These are phyloP conservation scores for Narcine bancroftii DNA, from an alignment of 2,113 vertebrate species.

Conservation along the genomic window DNA sequence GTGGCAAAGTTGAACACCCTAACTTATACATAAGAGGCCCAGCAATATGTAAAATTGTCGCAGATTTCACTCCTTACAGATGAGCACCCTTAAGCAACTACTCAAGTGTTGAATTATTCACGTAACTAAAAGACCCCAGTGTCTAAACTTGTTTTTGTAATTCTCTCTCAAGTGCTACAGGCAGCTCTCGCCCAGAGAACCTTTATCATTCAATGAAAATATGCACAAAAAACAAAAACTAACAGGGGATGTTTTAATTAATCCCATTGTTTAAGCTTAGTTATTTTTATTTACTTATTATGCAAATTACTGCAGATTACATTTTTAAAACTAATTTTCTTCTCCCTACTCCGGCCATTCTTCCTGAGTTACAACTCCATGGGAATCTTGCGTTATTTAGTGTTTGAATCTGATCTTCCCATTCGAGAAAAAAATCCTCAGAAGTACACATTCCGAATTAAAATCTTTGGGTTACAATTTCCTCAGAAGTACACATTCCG, in stretches of 20 bases:
- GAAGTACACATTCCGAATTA: not conserved
- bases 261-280: not conserved
- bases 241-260: not conserved
- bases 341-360: not conserved
- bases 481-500: not conserved
- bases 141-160: not conserved
- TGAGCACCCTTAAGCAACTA: not conserved
- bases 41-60: not conserved
- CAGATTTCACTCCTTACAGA: not conserved
- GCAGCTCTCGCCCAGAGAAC: not conserved
- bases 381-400: too few species aligned
- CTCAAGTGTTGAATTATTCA: not conserved
- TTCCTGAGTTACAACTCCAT: not conserved
- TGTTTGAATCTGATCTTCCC: not conserved
- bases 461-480: not conserved
- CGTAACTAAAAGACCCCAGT: not conserved
- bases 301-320: not conserved
- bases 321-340: not conserved
- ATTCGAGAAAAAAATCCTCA: not conserved
- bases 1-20: not conserved
- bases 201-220: not conserved
- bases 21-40: not conserved
- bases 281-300: not conserved
- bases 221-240: not conserved
- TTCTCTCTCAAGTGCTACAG: not conserved